Evolutionary conservation across 2,797 vertebrate genomes (phyloP), one percentile per base, ranked within the genome.

Genomic region (Xenops minutus): DNA sequence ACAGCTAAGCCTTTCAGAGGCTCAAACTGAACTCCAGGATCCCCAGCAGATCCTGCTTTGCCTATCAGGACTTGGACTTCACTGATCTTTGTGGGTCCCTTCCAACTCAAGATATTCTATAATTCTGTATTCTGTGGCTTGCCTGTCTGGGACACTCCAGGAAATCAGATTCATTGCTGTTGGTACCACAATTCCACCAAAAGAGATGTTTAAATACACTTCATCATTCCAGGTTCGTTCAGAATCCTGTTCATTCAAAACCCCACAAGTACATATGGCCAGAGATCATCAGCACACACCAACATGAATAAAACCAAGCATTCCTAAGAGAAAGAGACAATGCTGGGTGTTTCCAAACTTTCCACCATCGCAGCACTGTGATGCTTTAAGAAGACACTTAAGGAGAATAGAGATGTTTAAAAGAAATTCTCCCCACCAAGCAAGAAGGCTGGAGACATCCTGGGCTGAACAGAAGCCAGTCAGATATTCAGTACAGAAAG

Each of bases 31-130:
- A 10, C 37, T 34, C 21, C 18, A 89, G 61, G 66, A 55, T 51
- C 63, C 63, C 14, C 63, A 85, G 71, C 71, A 96, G 77, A 55
- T 76, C 58, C 51, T 76, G 74, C 43, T 84, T 46, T 72, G n/a
- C 20, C 59, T 72, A 49, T 24, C 61, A 59, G 34, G n/a, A 58
- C 37, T 0, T 64, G 64, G n/a, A 10, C 14, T 71, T 46, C 0
- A 0, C 4, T 78, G 30, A 41, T 89, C 39, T 30, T 72, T 71
- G n/a, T 44, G 44, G 14, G 37, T 64, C 24, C 8, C 29, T 46
- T 46, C 58, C 21, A 64, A 20, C 14, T 13, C 30, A 13, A 58
- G 27, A 72, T 72, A 32, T 46, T 77, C 37, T 52, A 1, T 39
- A 13, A 20, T 77, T 75, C 36, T 49, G 16, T n/a, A 7, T 44